Evolutionary conservation across 1,140 invertebrate genomes (phyloP).

Genomic region (Gryon sp.): DNA sequence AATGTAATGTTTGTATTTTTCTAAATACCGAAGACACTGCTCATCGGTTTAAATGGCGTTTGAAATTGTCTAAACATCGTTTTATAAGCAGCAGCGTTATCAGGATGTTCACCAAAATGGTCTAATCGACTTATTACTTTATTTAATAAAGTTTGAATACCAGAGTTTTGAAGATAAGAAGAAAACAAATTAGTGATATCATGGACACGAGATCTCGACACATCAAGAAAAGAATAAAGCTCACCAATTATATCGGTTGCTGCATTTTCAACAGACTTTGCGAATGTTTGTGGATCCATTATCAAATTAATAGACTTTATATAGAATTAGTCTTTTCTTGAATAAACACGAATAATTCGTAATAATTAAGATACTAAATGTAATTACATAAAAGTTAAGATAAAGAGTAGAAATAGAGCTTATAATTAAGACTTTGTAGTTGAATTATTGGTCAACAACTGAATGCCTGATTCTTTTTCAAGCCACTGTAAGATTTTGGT

Average conservation of each 20-base stretch:
- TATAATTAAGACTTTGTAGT: too few species aligned
- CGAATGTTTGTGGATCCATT: slow-evolving; percentile 10
- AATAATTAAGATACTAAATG: too few species aligned
- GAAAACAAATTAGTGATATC: slow-evolving; percentile 13
- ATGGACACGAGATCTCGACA: slow-evolving; percentile 16
- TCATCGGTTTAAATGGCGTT: slow-evolving; percentile 16
- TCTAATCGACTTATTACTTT: slow-evolving; percentile 3
- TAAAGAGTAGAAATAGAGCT: too few species aligned
- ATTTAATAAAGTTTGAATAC: slow-evolving; percentile 13
- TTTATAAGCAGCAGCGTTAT: slow-evolving; percentile 2
- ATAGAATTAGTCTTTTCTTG: too few species aligned
- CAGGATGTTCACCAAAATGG: slow-evolving; percentile 1
- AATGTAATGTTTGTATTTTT: slow-evolving; percentile 17
- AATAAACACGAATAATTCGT: too few species aligned
- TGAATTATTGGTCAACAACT: background rate
- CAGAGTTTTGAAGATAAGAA: slow-evolving; percentile 18
- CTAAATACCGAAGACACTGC: slow-evolving; percentile 15
- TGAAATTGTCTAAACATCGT: slow-evolving; percentile 8
- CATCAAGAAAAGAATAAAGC: slow-evolving; percentile 13
- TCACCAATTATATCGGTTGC: background rate
- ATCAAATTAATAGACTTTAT: too few species aligned
- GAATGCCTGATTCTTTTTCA: background rate
- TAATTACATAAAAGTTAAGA: too few species aligned
- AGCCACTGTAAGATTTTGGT: slow-evolving; percentile 17
- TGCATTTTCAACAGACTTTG: slow-evolving; percentile 4